A percentile compares a stretch with the other conserved stretches of the same genome.
Evolutionary conservation across 2,888 invertebrate species (phyloP).

Genomic region (Drosophila mettleri): DNA sequence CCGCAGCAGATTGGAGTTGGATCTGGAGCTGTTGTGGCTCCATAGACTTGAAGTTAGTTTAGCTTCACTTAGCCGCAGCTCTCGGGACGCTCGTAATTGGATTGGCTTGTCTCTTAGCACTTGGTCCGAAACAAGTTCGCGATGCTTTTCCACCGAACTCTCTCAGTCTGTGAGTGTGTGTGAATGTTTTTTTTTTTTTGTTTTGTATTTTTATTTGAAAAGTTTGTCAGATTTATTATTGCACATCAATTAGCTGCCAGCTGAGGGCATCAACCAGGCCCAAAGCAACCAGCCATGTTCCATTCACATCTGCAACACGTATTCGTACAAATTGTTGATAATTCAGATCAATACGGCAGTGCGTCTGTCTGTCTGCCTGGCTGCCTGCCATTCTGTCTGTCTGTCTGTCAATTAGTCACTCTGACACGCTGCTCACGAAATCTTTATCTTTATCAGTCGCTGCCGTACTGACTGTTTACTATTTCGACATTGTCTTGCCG

Average conservation of each 20-base stretch:
- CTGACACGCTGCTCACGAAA: constrained; percentile 57
- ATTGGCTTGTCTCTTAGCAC: constrained; percentile 40
- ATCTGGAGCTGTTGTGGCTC: constrained; percentile 19
- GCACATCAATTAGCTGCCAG: constrained; percentile 70
- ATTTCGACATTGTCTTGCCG: constrained; percentile 64
- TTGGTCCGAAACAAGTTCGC: constrained; percentile 30
- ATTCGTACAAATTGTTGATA: constrained; percentile 73
- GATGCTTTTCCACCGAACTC: constrained; percentile 5
- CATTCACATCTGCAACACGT: constrained; percentile 49
- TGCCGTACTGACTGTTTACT: constrained; percentile 63
- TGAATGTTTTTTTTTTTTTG: background rate
- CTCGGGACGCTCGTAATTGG: constrained; percentile 54
- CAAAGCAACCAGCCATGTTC: constrained; percentile 5
- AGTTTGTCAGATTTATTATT: constrained; percentile 66
- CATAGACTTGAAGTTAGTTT: constrained; percentile 47
- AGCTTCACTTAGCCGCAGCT: constrained; percentile 58
- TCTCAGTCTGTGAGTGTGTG: constrained; percentile 2
- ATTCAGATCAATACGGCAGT: constrained; percentile 65
- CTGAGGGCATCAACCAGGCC: constrained; percentile 25
- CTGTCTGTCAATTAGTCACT: constrained; percentile 72
- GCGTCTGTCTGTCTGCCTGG: constrained; percentile 23
- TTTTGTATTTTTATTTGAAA: constrained; percentile 25
- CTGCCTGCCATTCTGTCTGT: background rate
- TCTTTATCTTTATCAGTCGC: constrained; percentile 56
- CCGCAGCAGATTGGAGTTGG: constrained; percentile 12